Evolutionary conservation across 2,888 invertebrate genomes (phyloP).

Genomic region (Homarus gammarus): DNA sequence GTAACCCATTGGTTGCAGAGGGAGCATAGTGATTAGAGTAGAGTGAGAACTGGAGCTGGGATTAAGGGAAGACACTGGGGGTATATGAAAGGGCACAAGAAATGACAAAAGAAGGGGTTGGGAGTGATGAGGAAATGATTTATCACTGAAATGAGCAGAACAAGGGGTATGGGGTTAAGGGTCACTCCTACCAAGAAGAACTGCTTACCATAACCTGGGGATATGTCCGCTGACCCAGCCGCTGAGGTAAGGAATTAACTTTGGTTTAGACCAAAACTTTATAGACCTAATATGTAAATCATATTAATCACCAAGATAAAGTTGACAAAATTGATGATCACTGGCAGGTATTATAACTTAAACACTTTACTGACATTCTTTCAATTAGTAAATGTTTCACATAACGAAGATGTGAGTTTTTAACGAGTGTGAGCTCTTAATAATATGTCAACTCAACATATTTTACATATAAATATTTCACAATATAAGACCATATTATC

Average conservation of each 20-base stretch:
- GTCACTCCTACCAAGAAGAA: slow-evolving; percentile 32
- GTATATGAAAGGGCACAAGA: not conserved
- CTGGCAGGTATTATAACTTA: not conserved
- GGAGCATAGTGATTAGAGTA: not conserved
- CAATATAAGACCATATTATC: too few relatives aligned
- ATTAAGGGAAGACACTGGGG: not conserved
- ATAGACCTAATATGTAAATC: slow-evolving; percentile 11
- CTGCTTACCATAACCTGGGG: slow-evolving; percentile 68
- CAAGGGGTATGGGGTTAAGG: slow-evolving; percentile 21
- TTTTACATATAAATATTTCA: too few relatives aligned
- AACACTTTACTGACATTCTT: not conserved
- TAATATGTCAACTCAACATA: too few relatives aligned
- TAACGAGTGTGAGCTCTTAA: too few relatives aligned
- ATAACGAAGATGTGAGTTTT: not conserved
- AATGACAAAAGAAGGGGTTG: not conserved
- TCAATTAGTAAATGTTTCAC: not conserved
- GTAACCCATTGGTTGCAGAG: not conserved
- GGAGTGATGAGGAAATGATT: not conserved
- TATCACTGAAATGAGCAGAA: slow-evolving; percentile 10
- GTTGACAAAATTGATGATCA: not conserved
- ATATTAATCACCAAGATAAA: slow-evolving; percentile 2
- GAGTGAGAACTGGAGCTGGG: not conserved
- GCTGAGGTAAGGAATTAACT: slow-evolving; percentile 51
- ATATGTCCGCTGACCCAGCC: slow-evolving; percentile 58
- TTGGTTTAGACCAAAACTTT: slow-evolving; percentile 36